A percentile compares a stretch with the other conserved stretches of the same genome.
These are phyloP conservation scores for Pygathrix nemaeus DNA, from an alignment of 2,113 vertebrate species.

Conservation along the genomic window DNA sequence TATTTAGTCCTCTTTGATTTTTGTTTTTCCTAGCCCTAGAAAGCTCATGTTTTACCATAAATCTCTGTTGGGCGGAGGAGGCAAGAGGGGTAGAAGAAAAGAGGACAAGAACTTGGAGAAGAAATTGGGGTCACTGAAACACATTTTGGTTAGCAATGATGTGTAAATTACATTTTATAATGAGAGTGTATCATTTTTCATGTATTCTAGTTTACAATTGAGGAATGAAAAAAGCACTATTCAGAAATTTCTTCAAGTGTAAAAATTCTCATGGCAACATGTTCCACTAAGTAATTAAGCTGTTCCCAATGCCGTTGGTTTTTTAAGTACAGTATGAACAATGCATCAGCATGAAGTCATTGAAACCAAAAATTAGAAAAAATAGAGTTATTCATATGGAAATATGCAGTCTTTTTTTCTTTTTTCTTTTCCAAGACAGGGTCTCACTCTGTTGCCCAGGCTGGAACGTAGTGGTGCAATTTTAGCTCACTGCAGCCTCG, in stretches of 20 bases:
- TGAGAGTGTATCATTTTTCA: background rate
- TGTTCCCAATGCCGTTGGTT: background rate
- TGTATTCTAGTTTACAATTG: background rate
- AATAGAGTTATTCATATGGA: background rate
- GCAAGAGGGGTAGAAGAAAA: background rate
- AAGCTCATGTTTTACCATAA: background rate
- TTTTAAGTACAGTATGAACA: conserved; percentile 30
- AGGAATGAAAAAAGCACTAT: background rate
- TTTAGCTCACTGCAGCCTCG: no score
- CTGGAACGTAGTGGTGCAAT: no score
- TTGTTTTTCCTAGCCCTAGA: background rate
- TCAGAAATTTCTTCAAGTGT: background rate
- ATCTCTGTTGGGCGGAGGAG: background rate
- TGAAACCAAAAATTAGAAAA: background rate
- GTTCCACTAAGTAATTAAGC: background rate
- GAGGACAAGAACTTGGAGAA: background rate
- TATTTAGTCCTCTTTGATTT: background rate
- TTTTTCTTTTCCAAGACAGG: no score
- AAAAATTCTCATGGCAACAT: background rate
- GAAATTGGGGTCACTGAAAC: accelerated
- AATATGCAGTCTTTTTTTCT: background rate
- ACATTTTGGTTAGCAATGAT: accelerated
- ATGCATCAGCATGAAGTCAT: conserved; percentile 22
- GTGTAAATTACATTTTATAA: background rate
- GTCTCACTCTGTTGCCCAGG: no score